Percentiles rank a stretch among this genome's conserved stretches.
Evolutionary conservation across 2,113 vertebrate species (phyloP).

Genomic region (Mus spicilegus): DNA sequence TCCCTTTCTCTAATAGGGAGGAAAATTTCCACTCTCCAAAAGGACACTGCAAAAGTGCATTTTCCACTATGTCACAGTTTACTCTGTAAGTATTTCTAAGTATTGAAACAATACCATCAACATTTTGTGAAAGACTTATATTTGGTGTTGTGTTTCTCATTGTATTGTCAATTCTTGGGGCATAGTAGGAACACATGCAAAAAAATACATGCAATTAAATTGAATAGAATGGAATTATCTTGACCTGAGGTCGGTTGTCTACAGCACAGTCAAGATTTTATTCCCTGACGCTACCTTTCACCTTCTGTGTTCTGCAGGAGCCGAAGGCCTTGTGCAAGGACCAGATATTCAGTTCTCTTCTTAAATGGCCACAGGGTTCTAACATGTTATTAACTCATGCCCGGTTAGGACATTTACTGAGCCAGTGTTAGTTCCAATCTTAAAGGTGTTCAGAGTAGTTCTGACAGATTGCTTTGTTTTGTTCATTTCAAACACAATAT

Average conservation of each 20-base stretch:
- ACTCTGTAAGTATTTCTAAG: background rate
- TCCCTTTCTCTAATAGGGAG: background rate
- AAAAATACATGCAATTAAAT: background rate
- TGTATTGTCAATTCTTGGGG: background rate
- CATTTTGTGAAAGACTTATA: background rate
- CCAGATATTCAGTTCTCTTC: background rate
- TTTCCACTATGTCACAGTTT: background rate
- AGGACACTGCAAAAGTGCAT: background rate
- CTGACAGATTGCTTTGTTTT: background rate
- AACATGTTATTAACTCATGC: background rate
- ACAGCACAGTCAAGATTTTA: background rate
- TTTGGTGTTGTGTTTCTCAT: background rate
- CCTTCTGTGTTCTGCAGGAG: background rate
- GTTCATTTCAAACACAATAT: background rate
- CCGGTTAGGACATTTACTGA: slow-evolving; percentile 1
- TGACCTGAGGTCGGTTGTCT: background rate
- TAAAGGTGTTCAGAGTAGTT: background rate
- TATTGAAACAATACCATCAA: background rate
- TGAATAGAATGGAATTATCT: background rate
- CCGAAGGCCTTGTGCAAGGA: background rate
- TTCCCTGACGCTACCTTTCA: background rate
- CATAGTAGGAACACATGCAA: background rate
- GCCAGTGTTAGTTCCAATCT: background rate
- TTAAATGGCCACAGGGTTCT: background rate
- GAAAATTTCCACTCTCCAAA: background rate